These are phyloP conservation scores for Sitobion miscanthi DNA, from an alignment of 1,140 invertebrate genomes.

Conservation along the genomic window DNA sequence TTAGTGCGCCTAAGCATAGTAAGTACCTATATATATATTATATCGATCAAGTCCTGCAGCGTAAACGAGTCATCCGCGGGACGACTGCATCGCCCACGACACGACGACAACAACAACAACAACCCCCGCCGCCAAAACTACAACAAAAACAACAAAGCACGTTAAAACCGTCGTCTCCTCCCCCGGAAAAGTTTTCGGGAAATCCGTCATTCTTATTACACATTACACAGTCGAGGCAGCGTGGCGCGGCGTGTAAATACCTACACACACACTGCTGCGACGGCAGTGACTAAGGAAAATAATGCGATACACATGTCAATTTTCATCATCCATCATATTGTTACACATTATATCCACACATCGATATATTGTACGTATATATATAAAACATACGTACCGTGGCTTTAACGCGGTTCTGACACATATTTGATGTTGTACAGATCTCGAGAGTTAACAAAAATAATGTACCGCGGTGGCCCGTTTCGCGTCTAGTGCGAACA, in stretches of 20 bases:
- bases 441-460: not conserved
- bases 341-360: not conserved
- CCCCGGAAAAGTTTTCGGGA: not conserved
- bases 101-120: not conserved
- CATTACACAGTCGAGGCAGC: not conserved
- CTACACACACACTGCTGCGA: not conserved
- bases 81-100: not conserved
- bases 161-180: not conserved
- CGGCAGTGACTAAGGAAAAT: not conserved
- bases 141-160: not conserved
- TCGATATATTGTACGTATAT: not conserved
- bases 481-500: not conserved
- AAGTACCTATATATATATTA: no score
- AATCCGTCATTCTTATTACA: constrained; percentile 3
- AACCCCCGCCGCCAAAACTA: no score
- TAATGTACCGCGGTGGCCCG: not conserved
- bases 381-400: not conserved
- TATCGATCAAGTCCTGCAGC: no score
- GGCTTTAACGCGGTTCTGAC: not conserved
- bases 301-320: constrained; percentile 14
- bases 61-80: not conserved
- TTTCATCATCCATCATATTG: constrained; percentile 23
- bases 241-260: not conserved
- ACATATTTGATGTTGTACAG: not conserved
- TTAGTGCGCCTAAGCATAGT: not conserved